Percentiles rank a stretch among this genome's conserved stretches.
Conservation (phyloP, 1,140 invertebrate genomes). For the Bilobella aurantiaca region DNA sequence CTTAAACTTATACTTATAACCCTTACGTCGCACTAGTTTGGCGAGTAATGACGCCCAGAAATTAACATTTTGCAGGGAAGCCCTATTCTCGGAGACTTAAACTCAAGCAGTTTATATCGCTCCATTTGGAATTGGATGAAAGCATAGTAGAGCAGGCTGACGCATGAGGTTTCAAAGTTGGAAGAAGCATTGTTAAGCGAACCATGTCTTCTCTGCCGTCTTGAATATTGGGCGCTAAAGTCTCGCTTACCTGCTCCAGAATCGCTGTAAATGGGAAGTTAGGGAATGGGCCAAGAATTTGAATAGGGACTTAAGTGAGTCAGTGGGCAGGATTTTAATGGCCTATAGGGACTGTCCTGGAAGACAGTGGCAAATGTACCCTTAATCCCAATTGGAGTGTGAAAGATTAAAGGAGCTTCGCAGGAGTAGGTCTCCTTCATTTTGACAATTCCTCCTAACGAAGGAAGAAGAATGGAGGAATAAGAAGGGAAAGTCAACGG, state of each 20-base stretch:
- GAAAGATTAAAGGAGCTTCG: conserved; percentile 3
- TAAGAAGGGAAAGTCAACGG: conserved; percentile 16
- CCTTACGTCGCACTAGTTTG: no score
- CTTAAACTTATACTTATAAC: no score
- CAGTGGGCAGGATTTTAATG: background rate
- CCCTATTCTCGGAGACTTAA: no score
- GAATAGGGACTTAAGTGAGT: background rate
- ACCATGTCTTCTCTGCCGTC: no score
- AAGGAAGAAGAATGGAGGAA: background rate
- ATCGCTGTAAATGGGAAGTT: background rate
- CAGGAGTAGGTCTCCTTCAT: background rate
- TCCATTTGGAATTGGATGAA: no score
- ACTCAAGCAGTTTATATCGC: no score
- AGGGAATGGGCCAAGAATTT: background rate
- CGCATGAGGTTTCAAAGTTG: no score
- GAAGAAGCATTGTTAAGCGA: no score
- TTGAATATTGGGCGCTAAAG: no score
- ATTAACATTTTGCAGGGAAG: no score
- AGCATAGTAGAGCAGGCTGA: no score
- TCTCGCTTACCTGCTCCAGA: background rate
- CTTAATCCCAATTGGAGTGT: conserved; percentile 3
- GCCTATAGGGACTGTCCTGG: background rate
- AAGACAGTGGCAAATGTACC: background rate
- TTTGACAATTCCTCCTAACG: background rate
- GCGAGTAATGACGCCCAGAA: no score